Conservation (phyloP, 2,797 vertebrate species). For the Erithacus rubecula region DNA sequence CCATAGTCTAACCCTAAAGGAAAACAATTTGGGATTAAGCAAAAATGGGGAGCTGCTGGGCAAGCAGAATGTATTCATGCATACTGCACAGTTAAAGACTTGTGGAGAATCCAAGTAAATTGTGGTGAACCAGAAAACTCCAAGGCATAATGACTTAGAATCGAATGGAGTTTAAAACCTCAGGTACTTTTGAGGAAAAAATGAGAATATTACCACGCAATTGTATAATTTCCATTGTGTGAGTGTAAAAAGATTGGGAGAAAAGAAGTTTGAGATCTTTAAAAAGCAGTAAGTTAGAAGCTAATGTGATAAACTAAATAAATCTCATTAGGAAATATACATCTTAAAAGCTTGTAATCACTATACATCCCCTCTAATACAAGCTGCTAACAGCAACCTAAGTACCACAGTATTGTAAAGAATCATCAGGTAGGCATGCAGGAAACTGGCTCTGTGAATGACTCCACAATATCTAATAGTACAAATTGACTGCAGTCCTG, state of each 20-base stretch:
- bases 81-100: background rate
- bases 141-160: background rate
- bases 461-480: background rate
- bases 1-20: background rate
- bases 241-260: background rate
- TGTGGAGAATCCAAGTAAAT: background rate
- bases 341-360: background rate
- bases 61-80: background rate
- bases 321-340: background rate
- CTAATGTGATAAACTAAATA: background rate
- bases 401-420: background rate
- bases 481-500: background rate
- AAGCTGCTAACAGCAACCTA: background rate
- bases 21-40: background rate
- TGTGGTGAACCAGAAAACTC: background rate
- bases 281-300: background rate
- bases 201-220: background rate
- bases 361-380: background rate
- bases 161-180: background rate
- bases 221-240: background rate
- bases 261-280: background rate
- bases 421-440: background rate
- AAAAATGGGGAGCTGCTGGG: background rate
- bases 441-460: background rate
- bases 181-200: background rate